A percentile compares a stretch with the other conserved stretches of the same genome.
These are phyloP conservation scores for Piezodorus guildinii DNA, from an alignment of 1,140 invertebrate genomes.

Conservation along the genomic window DNA sequence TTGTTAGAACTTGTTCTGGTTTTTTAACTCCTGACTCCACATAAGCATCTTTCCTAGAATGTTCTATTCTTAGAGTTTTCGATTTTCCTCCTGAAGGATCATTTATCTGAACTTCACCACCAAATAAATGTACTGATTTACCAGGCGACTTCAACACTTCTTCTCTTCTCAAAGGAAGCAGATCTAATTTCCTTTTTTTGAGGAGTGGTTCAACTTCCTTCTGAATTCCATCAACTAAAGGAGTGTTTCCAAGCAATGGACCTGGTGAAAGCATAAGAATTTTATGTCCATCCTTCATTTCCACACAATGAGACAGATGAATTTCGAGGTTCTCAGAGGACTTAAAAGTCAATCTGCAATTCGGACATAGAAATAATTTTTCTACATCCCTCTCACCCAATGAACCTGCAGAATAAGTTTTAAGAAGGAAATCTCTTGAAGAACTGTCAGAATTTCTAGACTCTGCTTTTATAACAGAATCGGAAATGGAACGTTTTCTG, in stretches of 20 bases:
- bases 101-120: constrained; percentile 61
- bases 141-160: constrained; percentile 6
- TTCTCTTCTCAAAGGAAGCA: background rate
- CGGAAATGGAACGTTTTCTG: constrained; percentile 7
- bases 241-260: constrained; percentile 62
- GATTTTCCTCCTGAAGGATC: constrained; percentile 50
- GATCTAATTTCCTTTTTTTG: constrained; percentile 22
- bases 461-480: constrained; percentile 3
- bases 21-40: background rate
- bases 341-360: background rate
- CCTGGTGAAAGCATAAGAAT: background rate
- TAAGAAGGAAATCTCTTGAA: constrained; percentile 3
- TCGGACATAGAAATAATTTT: background rate
- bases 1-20: constrained; percentile 32
- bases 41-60: constrained; percentile 21
- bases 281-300: background rate
- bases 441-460: background rate
- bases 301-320: background rate
- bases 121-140: constrained; percentile 49
- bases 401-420: constrained; percentile 1
- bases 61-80: constrained; percentile 58
- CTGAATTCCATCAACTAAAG: constrained; percentile 46
- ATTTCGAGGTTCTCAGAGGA: background rate
- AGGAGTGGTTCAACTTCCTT: constrained; percentile 25
- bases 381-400: background rate